Evolutionary conservation across 1,140 invertebrate species (phyloP).

Genomic region (Homarus americanus): DNA sequence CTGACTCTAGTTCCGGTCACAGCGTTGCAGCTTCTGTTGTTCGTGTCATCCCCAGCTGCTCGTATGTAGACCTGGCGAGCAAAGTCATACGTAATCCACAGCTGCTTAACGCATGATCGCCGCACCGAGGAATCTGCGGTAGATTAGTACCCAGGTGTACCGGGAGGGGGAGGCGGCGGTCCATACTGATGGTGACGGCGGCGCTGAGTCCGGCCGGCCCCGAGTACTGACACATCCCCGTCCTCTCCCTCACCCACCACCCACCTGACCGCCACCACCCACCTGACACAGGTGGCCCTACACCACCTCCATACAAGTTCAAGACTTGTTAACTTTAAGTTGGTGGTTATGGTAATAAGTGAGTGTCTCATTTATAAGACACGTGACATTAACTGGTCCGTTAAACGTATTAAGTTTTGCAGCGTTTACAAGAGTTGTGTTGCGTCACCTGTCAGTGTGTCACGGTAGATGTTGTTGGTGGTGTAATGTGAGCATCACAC

Average conservation of each 20-base stretch:
- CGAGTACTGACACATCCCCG: neutral
- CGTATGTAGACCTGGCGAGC: neutral
- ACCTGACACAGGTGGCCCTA: neutral
- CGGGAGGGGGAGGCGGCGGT: neutral
- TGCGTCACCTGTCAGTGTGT: no score
- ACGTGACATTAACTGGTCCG: no score
- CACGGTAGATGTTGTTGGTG: no score
- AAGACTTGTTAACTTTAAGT: no score
- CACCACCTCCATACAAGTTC: no score
- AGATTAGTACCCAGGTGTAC: slow-evolving; percentile 15
- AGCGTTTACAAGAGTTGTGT: no score
- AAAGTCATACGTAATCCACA: neutral
- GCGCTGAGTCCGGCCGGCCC: neutral
- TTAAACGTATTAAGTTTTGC: no score
- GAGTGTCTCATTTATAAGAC: no score
- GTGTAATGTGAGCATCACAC: no score
- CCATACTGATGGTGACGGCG: slow-evolving; percentile 29
- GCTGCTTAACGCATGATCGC: slow-evolving; percentile 30
- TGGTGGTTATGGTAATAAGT: no score
- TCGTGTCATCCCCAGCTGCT: slow-evolving; percentile 6
- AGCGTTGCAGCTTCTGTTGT: no score
- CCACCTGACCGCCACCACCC: neutral
- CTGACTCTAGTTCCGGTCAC: no score
- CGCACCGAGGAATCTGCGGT: neutral
- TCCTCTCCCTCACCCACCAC: neutral